Percentiles rank a stretch among this genome's conserved stretches.
Conservation (phyloP, 2,888 invertebrate genomes). For the Girardia tigrina region DNA sequence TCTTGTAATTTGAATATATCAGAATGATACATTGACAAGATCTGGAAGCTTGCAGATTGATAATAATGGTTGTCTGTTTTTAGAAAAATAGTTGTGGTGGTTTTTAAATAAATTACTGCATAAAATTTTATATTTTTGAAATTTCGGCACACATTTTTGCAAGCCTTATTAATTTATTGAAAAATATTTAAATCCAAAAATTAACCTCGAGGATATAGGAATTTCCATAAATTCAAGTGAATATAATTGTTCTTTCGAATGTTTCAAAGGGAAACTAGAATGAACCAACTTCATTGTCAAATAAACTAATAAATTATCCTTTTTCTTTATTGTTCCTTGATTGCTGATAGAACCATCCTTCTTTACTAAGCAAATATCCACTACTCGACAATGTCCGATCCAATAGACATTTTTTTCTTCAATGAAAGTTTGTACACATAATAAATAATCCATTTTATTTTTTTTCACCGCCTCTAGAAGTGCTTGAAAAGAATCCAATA, state of each 20-base stretch:
- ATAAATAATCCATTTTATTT: neutral
- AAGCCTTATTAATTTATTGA: too few species aligned
- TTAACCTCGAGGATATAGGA: neutral
- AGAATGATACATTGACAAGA: too few species aligned
- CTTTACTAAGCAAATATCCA: constrained; percentile 1
- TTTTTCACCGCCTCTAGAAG: neutral
- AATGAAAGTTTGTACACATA: neutral
- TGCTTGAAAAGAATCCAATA: neutral
- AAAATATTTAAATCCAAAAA: too few species aligned
- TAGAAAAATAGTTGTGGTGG: too few species aligned
- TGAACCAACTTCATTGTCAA: neutral
- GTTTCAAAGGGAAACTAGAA: constrained; percentile 12
- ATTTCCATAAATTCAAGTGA: neutral
- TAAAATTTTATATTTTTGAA: too few species aligned
- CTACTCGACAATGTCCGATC: neutral
- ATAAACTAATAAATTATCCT: neutral
- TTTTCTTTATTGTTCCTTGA: neutral
- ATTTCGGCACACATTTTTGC: too few species aligned
- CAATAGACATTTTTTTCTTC: neutral
- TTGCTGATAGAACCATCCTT: neutral
- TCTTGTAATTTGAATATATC: too few species aligned
- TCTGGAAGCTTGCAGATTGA: too few species aligned
- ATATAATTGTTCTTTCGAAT: neutral
- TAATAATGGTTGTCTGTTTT: too few species aligned
- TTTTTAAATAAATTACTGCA: too few species aligned